phyloP scores from a whole-genome alignment of 2,797 vertebrate species.

The Sebastes cheni region DNA sequence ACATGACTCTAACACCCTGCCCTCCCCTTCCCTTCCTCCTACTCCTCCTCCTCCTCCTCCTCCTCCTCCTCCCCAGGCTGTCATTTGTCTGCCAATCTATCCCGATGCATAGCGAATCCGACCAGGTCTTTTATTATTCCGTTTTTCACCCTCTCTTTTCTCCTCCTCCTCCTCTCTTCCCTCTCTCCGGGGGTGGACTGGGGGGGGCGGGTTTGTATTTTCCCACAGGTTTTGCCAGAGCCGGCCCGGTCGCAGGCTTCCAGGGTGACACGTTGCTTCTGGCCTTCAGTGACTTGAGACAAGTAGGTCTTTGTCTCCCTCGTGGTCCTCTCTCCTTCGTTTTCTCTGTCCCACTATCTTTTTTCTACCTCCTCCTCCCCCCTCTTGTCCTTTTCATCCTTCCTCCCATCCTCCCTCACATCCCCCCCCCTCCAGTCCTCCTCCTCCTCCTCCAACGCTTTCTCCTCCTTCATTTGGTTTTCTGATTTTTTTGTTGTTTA shows the following conservation, averaged over 20 bases:
- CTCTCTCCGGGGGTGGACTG: slow-evolving; percentile 69
- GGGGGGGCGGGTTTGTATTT: slow-evolving; percentile 83
- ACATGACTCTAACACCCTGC: slow-evolving; percentile 91
- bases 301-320: slow-evolving; percentile 98
- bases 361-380: slow-evolving; percentile 14
- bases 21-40: slow-evolving; percentile 81
- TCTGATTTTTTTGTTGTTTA: slow-evolving; percentile 18
- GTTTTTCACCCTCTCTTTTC: slow-evolving; percentile 83
- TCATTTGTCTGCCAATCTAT: slow-evolving; percentile 99
- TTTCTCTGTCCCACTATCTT: slow-evolving; percentile 66
- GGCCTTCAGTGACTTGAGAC: slow-evolving; percentile 99
- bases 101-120: slow-evolving; percentile 91
- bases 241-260: slow-evolving; percentile 99
- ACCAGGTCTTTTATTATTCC: slow-evolving; percentile 76
- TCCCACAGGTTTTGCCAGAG: slow-evolving; percentile 99
- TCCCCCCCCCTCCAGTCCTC: not conserved
- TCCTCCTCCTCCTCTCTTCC: slow-evolving; percentile 80
- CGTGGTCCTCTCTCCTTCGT: slow-evolving; percentile 86
- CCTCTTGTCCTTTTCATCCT: slow-evolving; percentile 58
- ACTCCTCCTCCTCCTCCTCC: slow-evolving; percentile 48
- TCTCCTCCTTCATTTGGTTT: slow-evolving; percentile 35
- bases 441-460: not conserved
- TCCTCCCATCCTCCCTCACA: slow-evolving; percentile 45
- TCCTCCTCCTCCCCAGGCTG: slow-evolving; percentile 77
- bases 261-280: slow-evolving; percentile 99